phyloP scores from a whole-genome alignment of 2,113 vertebrate species.

The Aptenodytes forsteri region DNA sequence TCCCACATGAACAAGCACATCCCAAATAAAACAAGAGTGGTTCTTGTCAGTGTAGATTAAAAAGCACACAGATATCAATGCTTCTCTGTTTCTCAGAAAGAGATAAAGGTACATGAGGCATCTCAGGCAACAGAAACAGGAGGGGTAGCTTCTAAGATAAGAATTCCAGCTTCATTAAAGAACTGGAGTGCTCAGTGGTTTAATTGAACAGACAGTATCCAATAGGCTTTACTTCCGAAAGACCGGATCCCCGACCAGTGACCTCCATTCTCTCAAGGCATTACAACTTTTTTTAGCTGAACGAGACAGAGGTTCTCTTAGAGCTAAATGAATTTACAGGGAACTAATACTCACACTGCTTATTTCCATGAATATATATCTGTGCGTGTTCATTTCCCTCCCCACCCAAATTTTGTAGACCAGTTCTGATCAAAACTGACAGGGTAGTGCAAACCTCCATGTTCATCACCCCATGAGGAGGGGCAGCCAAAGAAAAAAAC shows the following conservation, averaged over 20 bases:
- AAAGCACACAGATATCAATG: background rate
- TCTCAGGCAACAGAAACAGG: background rate
- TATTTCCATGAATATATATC: background rate
- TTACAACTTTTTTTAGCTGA: background rate
- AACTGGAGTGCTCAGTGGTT: background rate
- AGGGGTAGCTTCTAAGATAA: background rate
- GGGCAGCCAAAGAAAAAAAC: background rate
- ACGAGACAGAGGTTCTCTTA: background rate
- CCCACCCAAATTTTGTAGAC: background rate
- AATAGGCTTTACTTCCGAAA: background rate
- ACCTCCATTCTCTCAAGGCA: background rate
- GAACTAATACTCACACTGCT: background rate
- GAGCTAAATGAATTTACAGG: background rate
- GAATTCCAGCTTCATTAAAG: background rate
- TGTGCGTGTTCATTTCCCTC: background rate
- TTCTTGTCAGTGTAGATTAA: background rate
- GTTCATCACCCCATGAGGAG: fast-evolving
- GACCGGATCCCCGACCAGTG: background rate
- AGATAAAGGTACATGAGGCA: background rate
- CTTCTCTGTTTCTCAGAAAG: background rate
- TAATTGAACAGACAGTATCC: background rate
- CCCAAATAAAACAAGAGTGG: background rate
- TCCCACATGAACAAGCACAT: background rate
- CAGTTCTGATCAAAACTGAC: background rate
- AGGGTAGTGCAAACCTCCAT: background rate